Base-by-base conservation (phyloP, 2,113 vertebrate species). In the Gambusia holbrooki region DNA sequence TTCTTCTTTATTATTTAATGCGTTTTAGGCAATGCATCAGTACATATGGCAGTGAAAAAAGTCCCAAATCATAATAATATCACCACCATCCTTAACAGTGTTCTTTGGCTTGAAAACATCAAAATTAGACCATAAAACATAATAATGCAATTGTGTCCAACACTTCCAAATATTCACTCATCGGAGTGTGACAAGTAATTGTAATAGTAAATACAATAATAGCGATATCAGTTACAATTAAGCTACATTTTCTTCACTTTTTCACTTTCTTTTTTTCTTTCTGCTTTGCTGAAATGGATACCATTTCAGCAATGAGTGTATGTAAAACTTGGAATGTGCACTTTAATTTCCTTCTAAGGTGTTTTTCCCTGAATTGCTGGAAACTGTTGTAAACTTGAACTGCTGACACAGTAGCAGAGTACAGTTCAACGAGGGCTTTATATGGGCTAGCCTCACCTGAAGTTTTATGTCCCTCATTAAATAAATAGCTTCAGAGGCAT, bases 381-480 rank as follows among this genome's bases (percentile, higher is more conserved):
- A 48, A 48, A 48, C 45, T 19, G 12, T 51, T 58, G 51, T 58
- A 25, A 58, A 58, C 25, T 25, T 58, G 7, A 64, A 17, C 62
- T 5, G 33, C 83, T 76, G 74, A 74, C 62, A 79, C 73, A 84
- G 79, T 62, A 82, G 73, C 79, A 17, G 74, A 77, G 73, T 71
- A 71, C 74, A 86, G 79, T 83, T 90, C 51, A 83, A 37, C 45
- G 27, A n/a, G 7, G 73, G 58, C 76, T 75, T 75, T 80, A 14
- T 45, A 12, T 54, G 88, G 76, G 82, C 84, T 84, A 76, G 67
- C 85, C 82, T 74, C 83, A 85, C 91, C 89, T 90, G 87, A 77
- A 81, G 74, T 75, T 76, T 77, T 40, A 33, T 69, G 79, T 54
- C 79, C 68, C 77, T 79, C 83, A 79, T 88, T 88, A 79, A 89